Evolutionary conservation across 2,113 vertebrate genomes (phyloP).

Genomic region (Mastomys coucha): DNA sequence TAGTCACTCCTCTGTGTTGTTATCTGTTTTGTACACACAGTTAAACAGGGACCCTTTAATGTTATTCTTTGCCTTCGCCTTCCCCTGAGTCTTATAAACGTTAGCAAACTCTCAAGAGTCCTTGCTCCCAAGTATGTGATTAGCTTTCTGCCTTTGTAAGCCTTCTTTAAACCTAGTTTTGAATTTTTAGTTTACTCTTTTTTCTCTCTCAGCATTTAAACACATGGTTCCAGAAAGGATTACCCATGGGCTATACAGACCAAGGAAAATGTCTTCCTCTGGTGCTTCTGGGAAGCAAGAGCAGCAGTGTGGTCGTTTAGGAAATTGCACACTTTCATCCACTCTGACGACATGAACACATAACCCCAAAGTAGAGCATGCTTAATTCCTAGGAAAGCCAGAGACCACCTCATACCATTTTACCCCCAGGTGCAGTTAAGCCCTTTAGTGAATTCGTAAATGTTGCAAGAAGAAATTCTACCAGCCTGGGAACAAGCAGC

Average conservation of each 20-base stretch:
- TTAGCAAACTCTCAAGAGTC: not conserved
- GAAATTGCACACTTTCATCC: not conserved
- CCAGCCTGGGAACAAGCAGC: slow-evolving; percentile 5
- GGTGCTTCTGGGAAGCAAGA: not conserved
- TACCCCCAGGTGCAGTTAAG: not conserved
- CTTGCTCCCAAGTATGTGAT: not conserved
- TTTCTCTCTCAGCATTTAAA: not conserved
- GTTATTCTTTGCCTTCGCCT: not conserved
- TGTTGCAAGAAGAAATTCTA: not conserved
- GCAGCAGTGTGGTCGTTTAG: not conserved
- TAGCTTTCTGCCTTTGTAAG: not conserved
- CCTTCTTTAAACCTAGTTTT: not conserved
- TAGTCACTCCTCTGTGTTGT: not conserved
- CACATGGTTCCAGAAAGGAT: not conserved
- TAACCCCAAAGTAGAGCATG: not conserved
- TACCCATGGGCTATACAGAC: not conserved
- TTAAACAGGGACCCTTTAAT: not conserved
- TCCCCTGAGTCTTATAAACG: not conserved
- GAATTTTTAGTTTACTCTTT: not conserved
- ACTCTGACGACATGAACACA: not conserved
- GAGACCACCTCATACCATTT: not conserved
- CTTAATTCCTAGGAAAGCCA: not conserved
- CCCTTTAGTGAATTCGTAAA: not conserved
- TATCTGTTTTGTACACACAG: not conserved
- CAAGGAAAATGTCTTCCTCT: not conserved